phyloP scores from a whole-genome alignment of 2,888 invertebrate genomes.

The Habroteleia sp. region DNA sequence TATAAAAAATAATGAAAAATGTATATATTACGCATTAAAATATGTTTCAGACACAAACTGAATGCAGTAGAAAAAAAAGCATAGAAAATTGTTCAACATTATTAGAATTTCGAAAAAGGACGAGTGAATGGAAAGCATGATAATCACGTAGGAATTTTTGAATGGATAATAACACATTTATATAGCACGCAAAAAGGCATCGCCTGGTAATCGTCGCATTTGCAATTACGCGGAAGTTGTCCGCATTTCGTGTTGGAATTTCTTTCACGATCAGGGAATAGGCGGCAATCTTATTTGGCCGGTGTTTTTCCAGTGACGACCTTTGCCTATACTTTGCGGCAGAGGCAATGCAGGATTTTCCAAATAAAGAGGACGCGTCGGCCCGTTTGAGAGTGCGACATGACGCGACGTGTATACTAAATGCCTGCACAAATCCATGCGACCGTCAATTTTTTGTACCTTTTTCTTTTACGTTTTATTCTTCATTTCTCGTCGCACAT shows the following conservation, averaged over 20 bases:
- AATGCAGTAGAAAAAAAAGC: no score
- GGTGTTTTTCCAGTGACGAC: conserved; percentile 36
- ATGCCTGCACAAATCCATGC: conserved; percentile 22
- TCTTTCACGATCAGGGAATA: conserved; percentile 53
- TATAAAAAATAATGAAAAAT: no score
- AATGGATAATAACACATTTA: conserved; percentile 31
- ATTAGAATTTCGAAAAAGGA: not conserved
- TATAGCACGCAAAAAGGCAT: conserved; percentile 38
- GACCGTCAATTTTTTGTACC: conserved; percentile 17
- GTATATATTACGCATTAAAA: no score
- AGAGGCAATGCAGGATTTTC: conserved; percentile 74
- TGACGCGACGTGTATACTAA: conserved; percentile 54
- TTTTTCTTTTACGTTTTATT: not conserved
- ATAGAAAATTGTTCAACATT: no score
- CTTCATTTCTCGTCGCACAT: conserved; percentile 10
- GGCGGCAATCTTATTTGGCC: conserved; percentile 56
- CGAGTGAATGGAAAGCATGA: conserved; percentile 2
- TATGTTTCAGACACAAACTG: no score
- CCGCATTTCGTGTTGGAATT: conserved; percentile 58
- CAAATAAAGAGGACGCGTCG: conserved; percentile 70
- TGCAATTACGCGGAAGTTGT: conserved; percentile 62
- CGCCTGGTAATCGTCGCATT: conserved; percentile 58
- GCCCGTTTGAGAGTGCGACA: conserved; percentile 49
- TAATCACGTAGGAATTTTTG: conserved; percentile 30
- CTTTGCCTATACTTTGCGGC: conserved; percentile 59